Conservation (phyloP, 2,113 vertebrate genomes). For the Myiozetetes cayanensis region DNA sequence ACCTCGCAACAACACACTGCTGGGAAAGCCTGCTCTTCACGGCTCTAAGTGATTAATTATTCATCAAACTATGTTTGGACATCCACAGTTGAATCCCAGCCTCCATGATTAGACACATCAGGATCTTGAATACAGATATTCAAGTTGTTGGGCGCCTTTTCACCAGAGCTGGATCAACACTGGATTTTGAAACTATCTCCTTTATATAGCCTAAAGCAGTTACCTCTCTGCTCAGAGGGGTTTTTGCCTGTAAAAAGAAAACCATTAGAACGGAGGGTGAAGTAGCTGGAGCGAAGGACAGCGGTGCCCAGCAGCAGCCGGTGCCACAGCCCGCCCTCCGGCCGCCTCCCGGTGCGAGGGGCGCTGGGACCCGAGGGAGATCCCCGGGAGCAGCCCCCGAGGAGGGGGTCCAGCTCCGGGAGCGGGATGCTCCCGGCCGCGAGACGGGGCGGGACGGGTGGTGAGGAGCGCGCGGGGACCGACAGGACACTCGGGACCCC, state of each 20-base stretch:
- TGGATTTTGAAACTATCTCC: background rate
- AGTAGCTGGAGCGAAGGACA: background rate
- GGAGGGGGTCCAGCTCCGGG: background rate
- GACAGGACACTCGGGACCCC: background rate
- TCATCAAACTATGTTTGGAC: conserved; percentile 25
- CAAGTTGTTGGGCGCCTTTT: background rate
- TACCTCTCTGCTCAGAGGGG: background rate
- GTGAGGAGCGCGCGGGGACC: background rate
- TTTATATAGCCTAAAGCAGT: background rate
- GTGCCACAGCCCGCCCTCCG: background rate
- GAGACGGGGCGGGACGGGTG: background rate
- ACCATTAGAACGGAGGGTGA: background rate
- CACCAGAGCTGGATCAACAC: background rate
- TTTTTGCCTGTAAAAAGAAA: background rate
- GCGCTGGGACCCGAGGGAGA: background rate
- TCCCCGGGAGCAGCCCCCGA: background rate
- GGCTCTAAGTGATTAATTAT: conserved; percentile 9
- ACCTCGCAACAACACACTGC: background rate
- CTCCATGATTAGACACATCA: background rate
- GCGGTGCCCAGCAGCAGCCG: background rate
- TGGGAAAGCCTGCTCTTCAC: background rate
- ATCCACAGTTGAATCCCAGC: background rate
- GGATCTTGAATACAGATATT: background rate
- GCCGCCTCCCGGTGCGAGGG: background rate
- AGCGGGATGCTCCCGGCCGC: background rate